Percentiles rank a stretch among this genome's conserved stretches.
Conservation (phyloP, 2,888 invertebrate genomes). For the Elmis aenea region DNA sequence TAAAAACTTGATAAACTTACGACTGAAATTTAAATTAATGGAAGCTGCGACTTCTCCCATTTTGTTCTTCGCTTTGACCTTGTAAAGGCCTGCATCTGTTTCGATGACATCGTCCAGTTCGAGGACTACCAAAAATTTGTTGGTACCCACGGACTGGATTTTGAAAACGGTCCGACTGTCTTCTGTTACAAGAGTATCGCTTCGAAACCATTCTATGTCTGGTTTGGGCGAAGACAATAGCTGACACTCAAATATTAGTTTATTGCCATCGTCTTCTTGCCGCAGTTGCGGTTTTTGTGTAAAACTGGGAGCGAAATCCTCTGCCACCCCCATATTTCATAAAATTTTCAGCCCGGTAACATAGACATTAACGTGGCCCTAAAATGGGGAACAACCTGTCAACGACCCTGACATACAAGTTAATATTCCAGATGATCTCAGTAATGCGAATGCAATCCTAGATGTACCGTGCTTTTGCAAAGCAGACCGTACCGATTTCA, state of each 20-base stretch:
- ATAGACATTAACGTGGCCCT: conserved; percentile 46
- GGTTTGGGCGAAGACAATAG: conserved; percentile 83
- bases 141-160: conserved; percentile 78
- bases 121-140: conserved; percentile 86
- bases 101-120: conserved; percentile 95
- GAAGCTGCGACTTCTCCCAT: conserved; percentile 96
- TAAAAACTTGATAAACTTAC: conserved; percentile 64
- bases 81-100: conserved; percentile 92
- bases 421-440: too few relatives aligned
- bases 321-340: conserved; percentile 73
- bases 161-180: conserved; percentile 84
- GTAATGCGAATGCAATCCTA: too few relatives aligned
- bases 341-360: conserved; percentile 38
- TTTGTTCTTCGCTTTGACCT: conserved; percentile 94
- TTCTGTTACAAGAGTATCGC: conserved; percentile 77
- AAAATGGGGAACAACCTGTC: too few relatives aligned
- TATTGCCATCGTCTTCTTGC: conserved; percentile 94
- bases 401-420: too few relatives aligned
- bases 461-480: too few relatives aligned
- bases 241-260: conserved; percentile 91
- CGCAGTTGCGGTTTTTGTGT: conserved; percentile 95
- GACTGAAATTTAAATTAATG: conserved; percentile 95
- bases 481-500: too few relatives aligned
- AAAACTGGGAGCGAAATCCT: conserved; percentile 97
- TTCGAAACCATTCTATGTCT: conserved; percentile 87